These are phyloP conservation scores for Autographa gamma DNA, from an alignment of 2,888 invertebrate species.

Conservation along the genomic window DNA sequence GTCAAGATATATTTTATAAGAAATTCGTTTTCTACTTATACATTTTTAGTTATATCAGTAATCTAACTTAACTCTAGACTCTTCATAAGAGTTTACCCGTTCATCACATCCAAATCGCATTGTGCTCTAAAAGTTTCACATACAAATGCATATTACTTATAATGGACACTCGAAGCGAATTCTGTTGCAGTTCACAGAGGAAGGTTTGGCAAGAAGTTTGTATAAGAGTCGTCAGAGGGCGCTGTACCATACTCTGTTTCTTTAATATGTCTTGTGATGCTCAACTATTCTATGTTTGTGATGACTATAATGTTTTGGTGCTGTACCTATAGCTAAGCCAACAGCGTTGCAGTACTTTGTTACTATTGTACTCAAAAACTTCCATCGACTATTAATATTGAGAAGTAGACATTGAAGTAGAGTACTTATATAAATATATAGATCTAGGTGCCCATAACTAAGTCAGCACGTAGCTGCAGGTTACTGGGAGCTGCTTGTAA, in stretches of 20 bases:
- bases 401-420: constrained; percentile 12
- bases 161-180: constrained; percentile 26
- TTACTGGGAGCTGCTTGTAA: constrained; percentile 26
- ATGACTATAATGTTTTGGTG: constrained; percentile 22
- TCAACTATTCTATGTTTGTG: constrained; percentile 16
- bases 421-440: constrained; percentile 20
- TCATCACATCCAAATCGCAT: constrained; percentile 74
- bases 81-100: constrained; percentile 76
- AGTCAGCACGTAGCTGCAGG: constrained; percentile 20
- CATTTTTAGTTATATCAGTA: constrained; percentile 53
- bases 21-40: constrained; percentile 62
- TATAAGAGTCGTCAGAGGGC: constrained; percentile 11
- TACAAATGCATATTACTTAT: constrained; percentile 32
- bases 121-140: constrained; percentile 57
- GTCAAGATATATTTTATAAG: constrained; percentile 46
- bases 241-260: not conserved
- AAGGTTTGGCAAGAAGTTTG: constrained; percentile 40
- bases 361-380: constrained; percentile 3
- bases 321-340: constrained; percentile 4
- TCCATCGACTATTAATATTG: not conserved
- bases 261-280: constrained; percentile 24
- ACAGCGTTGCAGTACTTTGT: constrained; percentile 16
- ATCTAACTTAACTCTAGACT: constrained; percentile 68
- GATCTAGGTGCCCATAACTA: constrained; percentile 18
- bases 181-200: constrained; percentile 4